Percentiles rank a stretch among this genome's conserved stretches.
Conservation (phyloP, 2,888 invertebrate genomes). For the Galerucella calmariensis region DNA sequence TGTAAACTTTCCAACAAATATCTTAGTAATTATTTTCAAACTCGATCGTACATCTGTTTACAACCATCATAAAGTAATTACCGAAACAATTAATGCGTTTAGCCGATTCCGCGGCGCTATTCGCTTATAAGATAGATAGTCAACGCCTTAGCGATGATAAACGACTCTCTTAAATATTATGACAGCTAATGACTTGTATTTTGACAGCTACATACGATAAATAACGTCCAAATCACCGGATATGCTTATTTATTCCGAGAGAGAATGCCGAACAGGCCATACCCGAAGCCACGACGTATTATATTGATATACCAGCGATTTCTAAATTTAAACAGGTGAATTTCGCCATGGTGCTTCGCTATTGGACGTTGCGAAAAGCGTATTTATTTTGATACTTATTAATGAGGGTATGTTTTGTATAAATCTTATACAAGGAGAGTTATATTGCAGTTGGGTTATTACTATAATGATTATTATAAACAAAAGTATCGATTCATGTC, state of each 20-base stretch:
- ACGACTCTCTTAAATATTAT: conserved; percentile 50
- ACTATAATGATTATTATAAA: too few relatives aligned
- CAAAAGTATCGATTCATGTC: too few relatives aligned
- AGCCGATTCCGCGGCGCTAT: neutral
- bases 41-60: neutral
- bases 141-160: conserved; percentile 45
- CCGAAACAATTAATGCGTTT: conserved; percentile 16
- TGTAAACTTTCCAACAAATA: neutral
- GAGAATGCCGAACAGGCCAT: conserved; percentile 44
- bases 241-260: conserved; percentile 54
- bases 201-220: conserved; percentile 58
- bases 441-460: neutral
- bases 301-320: conserved; percentile 49
- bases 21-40: neutral
- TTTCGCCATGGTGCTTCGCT: neutral
- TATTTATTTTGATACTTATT: conserved; percentile 1
- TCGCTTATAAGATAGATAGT: conserved; percentile 39
- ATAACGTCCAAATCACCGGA: conserved; percentile 58
- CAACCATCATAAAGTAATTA: conserved; percentile 10
- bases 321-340: conserved; percentile 56
- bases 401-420: neutral
- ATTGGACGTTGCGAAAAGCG: neutral
- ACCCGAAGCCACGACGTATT: conserved; percentile 39
- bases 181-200: conserved; percentile 56
- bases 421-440: neutral